Evolutionary conservation across 2,113 vertebrate species (phyloP), one percentile per base, ranked within the genome.

Genomic region (Holacanthus passer): DNA sequence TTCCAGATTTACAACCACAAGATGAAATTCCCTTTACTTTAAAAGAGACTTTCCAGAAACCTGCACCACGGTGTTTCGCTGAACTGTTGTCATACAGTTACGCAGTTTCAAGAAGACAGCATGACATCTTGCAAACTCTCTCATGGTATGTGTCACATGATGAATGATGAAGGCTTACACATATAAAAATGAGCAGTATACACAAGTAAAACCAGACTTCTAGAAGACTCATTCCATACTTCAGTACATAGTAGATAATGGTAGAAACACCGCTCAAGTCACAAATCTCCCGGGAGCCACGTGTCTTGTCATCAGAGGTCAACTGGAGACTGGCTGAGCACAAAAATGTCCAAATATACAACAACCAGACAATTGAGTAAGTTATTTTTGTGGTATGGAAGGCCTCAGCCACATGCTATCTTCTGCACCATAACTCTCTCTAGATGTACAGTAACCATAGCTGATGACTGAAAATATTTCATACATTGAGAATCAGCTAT

Each of bases 131-230:
- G 55, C 50, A 74, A 77, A 70, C 69, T 0, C 56, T 68, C 24
- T 39, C 31, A 67, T 70, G 76, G 90, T 70, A 79, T 85, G 85
- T 71, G 74, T 27, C 29, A 14, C 39, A 69, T 60, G 82, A 91
- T 66, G 7, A 76, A 92, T 22, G 64, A 72, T 41, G 56, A 76
- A 52, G 50, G 65, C 77, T 69, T 62, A 52, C 5, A 53, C 52
- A 67, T 77, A 43, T 83, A 78, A 89, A 90, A 88, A 86, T 68
- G 77, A 84, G 52, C 73, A 81, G 75, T 27, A 37, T 85, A 90
- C 70, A 92, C 84, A 84, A 89, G 86, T 81, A 37, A 85, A 83
- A 79, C 70, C 89, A 88, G 87, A 75, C 70, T 56, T 50, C 60
- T 73, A 19, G 68, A 29, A 67, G 68, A 83, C 41, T 68, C 59